A percentile compares a stretch with the other conserved stretches of the same genome.
phyloP scores from a whole-genome alignment of 2,888 invertebrate genomes.

The Chaitophorus viminalis region DNA sequence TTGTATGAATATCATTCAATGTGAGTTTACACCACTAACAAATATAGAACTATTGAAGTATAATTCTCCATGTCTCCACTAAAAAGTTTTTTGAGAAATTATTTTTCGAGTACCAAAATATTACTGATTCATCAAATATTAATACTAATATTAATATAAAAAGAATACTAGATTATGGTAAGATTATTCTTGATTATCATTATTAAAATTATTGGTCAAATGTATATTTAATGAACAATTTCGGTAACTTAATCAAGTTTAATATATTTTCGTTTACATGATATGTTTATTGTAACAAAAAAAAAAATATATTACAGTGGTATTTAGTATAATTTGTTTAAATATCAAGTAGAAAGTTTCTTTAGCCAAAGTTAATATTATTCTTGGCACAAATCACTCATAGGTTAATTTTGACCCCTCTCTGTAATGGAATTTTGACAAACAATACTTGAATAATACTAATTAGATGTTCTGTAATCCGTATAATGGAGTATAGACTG shows the following conservation, averaged over 20 bases:
- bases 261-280: not conserved
- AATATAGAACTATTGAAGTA: too few relatives aligned
- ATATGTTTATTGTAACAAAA: not conserved
- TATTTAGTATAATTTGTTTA: conserved; percentile 21
- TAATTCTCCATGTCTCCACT: too few relatives aligned
- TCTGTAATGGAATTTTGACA: conserved; percentile 23
- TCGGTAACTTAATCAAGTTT: not conserved
- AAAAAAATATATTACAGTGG: conserved; percentile 2
- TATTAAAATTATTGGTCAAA: too few relatives aligned
- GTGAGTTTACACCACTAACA: too few relatives aligned
- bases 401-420: conserved; percentile 52
- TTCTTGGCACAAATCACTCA: conserved; percentile 53
- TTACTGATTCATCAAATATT: too few relatives aligned
- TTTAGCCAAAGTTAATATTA: conserved; percentile 54
- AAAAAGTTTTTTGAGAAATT: too few relatives aligned
- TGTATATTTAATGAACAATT: not conserved
- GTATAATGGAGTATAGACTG: conserved; percentile 11
- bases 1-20: too few relatives aligned
- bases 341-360: conserved; percentile 42
- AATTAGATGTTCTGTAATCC: conserved; percentile 38
- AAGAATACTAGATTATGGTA: too few relatives aligned
- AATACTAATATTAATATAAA: too few relatives aligned
- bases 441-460: conserved; percentile 53
- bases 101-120: too few relatives aligned
- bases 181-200: too few relatives aligned